Evolutionary conservation across 2,888 invertebrate genomes (phyloP), one percentile per base, ranked within the genome.

Genomic region (Drosophila kanekoi): DNA sequence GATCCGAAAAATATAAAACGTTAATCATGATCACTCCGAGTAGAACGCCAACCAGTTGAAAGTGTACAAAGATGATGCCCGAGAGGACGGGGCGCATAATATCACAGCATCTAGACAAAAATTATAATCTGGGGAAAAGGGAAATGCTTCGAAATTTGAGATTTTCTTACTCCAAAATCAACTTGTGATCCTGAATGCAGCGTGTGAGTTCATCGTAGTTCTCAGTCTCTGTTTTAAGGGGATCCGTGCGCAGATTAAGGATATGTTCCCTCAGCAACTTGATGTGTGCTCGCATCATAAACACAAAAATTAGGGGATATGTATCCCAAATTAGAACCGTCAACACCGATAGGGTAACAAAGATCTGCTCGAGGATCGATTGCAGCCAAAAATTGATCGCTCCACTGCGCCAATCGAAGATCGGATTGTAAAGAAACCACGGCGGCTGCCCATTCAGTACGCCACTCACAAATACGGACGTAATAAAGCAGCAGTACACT

Each of bases 381-480:
- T 80, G 73, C 2, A 65, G 23, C 67, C 71, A 72, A 0, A 78
- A 45, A 14, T 37, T 43, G n/a, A 13, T n/a, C 4, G 9, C 4
- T 1, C 67, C 67, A 5, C 66, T 28, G 8, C 67, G 63, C 82
- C 82, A 84, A 38, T 83, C 66, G 3, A 80, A 47, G 3, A 82
- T 45, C 0, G 82, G 79, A 62, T 81, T 82, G 10, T 81, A 79
- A 0, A 82, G 38, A 11, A 67, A 35, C 67, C 68, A 83, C 0
- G 79, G 79, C 2, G 83, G 83, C 10, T 45, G 62, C 0, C 63
- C 66, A n/a, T 49, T 68, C 0, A 73, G 4, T 0, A 68, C 28
- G 1, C 64, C 67, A 1, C 57, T 48, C 0, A 79, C 4, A 2
- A 72, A 48, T 0, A 52, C 52, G 0, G 64, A 65, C 0, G 43